phyloP scores from a whole-genome alignment of 2,113 vertebrate genomes.

The Poeciliopsis turrubarensis region DNA sequence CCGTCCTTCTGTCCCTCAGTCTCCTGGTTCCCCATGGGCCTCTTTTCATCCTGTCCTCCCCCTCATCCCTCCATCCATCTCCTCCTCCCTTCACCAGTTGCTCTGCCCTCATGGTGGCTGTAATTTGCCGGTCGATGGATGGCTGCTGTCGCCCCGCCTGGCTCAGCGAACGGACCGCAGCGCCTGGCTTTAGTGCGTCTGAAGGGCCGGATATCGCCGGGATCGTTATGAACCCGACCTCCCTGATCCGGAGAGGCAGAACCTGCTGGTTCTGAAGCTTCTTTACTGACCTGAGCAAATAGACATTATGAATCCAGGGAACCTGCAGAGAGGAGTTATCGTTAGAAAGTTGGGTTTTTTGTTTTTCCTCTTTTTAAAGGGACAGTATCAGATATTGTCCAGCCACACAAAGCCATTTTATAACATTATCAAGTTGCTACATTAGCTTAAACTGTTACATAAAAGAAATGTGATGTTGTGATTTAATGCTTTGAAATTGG shows the following conservation, averaged over 20 bases:
- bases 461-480: no score
- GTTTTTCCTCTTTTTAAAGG: no score
- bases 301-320: background rate
- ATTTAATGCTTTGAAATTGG: no score
- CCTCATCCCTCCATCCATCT: background rate
- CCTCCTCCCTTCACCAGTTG: background rate
- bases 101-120: conserved; percentile 27
- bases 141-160: conserved; percentile 22
- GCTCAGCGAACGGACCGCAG: conserved; percentile 10
- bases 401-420: no score
- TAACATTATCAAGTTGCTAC: no score
- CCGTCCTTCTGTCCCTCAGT: background rate
- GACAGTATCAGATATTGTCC: no score
- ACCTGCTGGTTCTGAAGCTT: background rate
- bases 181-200: conserved; percentile 19
- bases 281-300: background rate
- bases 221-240: conserved; percentile 1
- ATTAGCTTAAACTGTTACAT: no score
- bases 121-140: conserved; percentile 57
- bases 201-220: conserved; percentile 1
- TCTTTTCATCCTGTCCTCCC: background rate
- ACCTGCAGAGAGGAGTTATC: background rate
- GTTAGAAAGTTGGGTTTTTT: no score
- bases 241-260: background rate
- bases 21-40: background rate